Base-by-base conservation (phyloP, 2,113 vertebrate species). In the Australoheros scitulus region DNA sequence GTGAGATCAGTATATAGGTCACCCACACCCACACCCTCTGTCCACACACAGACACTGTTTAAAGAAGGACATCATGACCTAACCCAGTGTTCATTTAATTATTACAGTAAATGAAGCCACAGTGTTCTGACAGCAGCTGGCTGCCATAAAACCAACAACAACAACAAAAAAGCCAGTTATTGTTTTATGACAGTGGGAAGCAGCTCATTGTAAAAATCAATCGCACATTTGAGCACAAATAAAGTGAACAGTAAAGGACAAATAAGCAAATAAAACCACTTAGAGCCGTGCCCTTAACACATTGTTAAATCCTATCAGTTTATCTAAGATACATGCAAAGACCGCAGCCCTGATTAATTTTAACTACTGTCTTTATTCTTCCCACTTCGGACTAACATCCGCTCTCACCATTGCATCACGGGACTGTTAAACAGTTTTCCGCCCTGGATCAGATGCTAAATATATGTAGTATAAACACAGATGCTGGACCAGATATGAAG, bases 251-350 rank as follows among this genome's bases (percentile, higher is more conserved):
- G 80, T 85, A 89, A 83, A 89, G 68, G 22, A 79, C 58, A 80
- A 82, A 84, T 24, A 24, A 87, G 22, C 79, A 81, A 85, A 88
- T 89, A 88, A 92, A 92, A 80, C 34, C 57, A 52, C 61, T 88
- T 26, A 77, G 38, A 82, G 59, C 32, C 9, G 1, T 50, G 79
- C 89, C 72, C 32, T 92, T 76, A 82, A 79, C 61, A 85, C 70
- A 2, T 63, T 34, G 34, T 87, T 75, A 77, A 79, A 82, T 86
- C 2, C 60, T 77, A 50, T 77, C 76, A 59, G 84, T 88, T 92
- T 92, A 57, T 87, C 84, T 91, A 76, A 86, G 85, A 86, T 34
- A 11, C 10, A 64, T 2, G 24, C 29, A 83, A 77, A 59, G 9
- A 87, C 59, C 76, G 8, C 61, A 68, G 77, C 43, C 50, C 14